These are phyloP conservation scores for Tychaedon coryphoeus DNA, from an alignment of 2,113 vertebrate genomes.

Conservation along the genomic window DNA sequence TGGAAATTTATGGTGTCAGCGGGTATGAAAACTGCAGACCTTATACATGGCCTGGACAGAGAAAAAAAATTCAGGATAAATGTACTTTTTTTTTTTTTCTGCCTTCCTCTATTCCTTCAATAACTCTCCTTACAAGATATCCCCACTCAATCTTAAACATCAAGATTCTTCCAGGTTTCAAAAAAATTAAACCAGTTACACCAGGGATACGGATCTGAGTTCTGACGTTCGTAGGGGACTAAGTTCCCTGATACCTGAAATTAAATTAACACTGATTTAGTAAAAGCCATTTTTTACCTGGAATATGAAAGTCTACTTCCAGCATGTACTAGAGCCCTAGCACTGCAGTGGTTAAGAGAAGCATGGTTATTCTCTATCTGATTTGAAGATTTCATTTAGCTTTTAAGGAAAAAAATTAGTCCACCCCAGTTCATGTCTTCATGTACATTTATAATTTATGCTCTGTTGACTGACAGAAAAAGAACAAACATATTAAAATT, in stretches of 20 bases:
- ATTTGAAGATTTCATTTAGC: neutral
- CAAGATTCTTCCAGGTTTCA: neutral
- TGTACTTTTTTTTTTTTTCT: neutral
- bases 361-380: neutral
- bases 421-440: neutral
- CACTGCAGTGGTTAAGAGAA: neutral
- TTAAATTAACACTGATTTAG: neutral
- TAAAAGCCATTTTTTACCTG: neutral
- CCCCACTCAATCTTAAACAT: neutral
- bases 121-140: neutral
- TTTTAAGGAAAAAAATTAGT: neutral
- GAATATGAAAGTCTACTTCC: neutral
- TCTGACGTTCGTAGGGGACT: neutral
- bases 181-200: neutral
- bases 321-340: neutral
- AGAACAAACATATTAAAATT: constrained; percentile 56
- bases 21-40: neutral
- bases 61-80: neutral
- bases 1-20: neutral
- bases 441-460: constrained; percentile 41
- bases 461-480: constrained; percentile 35
- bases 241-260: neutral
- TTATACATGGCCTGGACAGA: neutral
- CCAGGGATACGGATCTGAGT: neutral
- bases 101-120: neutral